phyloP scores from a whole-genome alignment of 1,140 invertebrate genomes.

The Caenorhabditis remanei region DNA sequence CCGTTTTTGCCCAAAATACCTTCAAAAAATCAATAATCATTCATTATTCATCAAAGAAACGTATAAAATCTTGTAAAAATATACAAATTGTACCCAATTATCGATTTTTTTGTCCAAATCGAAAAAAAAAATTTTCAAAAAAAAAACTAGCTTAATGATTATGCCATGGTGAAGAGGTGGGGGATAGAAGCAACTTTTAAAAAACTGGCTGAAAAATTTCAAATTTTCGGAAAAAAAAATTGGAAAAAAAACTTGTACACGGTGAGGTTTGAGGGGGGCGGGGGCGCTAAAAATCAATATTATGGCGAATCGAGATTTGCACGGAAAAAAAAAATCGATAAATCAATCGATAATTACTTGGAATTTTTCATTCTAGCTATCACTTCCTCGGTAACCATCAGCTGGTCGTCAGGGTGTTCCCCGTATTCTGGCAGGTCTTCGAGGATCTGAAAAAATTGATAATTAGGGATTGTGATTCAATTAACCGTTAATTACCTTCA shows the following conservation, averaged over 20 bases:
- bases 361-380: constrained; percentile 38
- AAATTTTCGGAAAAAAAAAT: not conserved
- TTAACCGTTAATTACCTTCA: constrained; percentile 82
- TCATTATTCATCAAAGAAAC: no score
- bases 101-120: no score
- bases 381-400: constrained; percentile 44
- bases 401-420: constrained; percentile 42
- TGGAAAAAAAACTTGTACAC: not conserved
- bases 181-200: not conserved
- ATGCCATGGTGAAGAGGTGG: no score
- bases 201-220: not conserved
- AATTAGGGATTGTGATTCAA: not conserved
- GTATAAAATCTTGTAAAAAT: no score
- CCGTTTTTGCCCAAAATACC: no score
- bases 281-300: no score
- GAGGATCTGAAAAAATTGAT: constrained; percentile 34
- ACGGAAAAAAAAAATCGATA: not conserved
- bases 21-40: no score
- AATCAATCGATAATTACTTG: not conserved
- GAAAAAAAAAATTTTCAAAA: no score
- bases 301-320: constrained; percentile 14
- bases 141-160: no score
- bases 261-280: not conserved
- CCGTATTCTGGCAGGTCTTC: constrained; percentile 50
- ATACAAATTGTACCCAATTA: no score